phyloP scores from a whole-genome alignment of 2,113 vertebrate species.

The Epinephelus lanceolatus region DNA sequence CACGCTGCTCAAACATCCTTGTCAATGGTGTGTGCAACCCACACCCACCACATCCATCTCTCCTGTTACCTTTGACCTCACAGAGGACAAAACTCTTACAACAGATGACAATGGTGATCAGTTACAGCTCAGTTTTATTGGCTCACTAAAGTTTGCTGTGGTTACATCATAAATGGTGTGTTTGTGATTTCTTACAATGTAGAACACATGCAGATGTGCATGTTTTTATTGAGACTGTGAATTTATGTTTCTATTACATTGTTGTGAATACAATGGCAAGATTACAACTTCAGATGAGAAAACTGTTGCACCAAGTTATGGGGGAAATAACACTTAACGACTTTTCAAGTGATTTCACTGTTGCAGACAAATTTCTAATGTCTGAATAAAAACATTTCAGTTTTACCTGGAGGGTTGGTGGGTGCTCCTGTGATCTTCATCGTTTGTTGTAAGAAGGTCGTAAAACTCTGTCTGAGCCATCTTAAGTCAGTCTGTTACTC shows the following conservation, averaged over 20 bases:
- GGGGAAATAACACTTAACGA: no score
- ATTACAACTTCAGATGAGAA: not conserved
- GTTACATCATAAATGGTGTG: not conserved
- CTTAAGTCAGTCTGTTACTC: no score
- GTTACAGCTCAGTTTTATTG: not conserved
- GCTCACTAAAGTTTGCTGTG: not conserved
- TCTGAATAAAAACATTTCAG: no score
- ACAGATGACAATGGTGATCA: not conserved
- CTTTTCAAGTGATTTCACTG: no score
- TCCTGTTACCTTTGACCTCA: constrained; percentile 39
- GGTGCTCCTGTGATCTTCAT: no score
- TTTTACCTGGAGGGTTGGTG: no score
- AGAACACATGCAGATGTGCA: not conserved
- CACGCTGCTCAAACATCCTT: not conserved
- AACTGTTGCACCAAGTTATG: not conserved
- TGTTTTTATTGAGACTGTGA: not conserved
- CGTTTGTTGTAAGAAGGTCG: no score
- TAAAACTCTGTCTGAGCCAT: no score
- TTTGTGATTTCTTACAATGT: not conserved
- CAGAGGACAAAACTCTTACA: not conserved
- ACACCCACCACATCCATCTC: not conserved
- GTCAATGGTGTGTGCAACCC: not conserved
- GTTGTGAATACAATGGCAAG: not conserved
- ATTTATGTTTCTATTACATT: not conserved
- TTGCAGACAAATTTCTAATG: no score